Evolutionary conservation across 2,113 vertebrate genomes (phyloP).

Genomic region (Orcinus orca): DNA sequence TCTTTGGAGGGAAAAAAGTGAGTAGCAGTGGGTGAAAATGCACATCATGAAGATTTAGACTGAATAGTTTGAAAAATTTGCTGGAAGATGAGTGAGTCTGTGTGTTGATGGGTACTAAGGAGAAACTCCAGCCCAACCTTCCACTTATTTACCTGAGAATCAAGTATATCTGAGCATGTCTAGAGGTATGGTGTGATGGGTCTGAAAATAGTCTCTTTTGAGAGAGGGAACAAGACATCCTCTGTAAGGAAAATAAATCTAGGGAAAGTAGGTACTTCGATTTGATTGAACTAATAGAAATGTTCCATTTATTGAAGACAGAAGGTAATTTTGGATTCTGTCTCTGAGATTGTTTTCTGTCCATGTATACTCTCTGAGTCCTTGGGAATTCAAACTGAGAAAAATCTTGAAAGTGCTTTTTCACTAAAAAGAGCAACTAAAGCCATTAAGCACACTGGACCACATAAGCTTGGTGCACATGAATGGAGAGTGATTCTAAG

Average conservation of each 20-base stretch:
- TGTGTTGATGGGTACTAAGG: not conserved
- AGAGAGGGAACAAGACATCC: not conserved
- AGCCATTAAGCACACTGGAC: not conserved
- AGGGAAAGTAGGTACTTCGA: not conserved
- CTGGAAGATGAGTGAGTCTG: not conserved
- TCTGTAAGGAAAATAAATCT: not conserved
- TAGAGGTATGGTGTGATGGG: rapidly evolving
- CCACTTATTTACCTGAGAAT: not conserved
- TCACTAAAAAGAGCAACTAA: not conserved
- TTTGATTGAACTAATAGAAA: not conserved
- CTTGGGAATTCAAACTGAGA: not conserved
- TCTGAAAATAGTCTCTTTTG: not conserved
- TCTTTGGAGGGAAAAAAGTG: not conserved
- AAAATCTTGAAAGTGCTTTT: not conserved
- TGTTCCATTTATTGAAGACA: not conserved
- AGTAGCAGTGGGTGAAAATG: not conserved
- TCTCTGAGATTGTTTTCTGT: not conserved
- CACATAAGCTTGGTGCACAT: not conserved
- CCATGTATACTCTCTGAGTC: not conserved
- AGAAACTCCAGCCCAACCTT: not conserved
- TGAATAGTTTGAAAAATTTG: not conserved
- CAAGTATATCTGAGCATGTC: not conserved
- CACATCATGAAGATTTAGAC: not conserved
- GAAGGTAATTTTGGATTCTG: not conserved
- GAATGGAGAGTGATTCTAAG: not conserved